Conservation (phyloP, 2,113 vertebrate species). For the Spizaetus ornatus region DNA sequence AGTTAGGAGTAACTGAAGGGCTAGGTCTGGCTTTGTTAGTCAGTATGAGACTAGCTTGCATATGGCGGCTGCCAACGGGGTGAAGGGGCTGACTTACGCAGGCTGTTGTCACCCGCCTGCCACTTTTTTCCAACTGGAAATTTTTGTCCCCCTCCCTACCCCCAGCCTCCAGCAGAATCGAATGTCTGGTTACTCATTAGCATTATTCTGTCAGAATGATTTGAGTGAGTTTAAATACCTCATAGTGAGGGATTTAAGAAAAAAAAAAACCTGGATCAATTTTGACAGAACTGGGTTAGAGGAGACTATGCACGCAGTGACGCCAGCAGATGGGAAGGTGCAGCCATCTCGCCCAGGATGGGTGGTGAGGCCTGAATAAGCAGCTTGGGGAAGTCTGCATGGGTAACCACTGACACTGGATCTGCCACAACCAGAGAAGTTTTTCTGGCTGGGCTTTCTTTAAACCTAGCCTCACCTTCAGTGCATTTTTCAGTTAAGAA, state of each 20-base stretch:
- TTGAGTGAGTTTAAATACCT: not conserved
- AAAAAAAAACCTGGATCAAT: not conserved
- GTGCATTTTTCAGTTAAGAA: not conserved
- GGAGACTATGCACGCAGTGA: not conserved
- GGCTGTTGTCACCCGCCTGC: not conserved
- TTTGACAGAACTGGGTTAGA: not conserved
- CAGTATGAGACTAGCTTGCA: not conserved
- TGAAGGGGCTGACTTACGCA: not conserved
- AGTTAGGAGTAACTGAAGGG: not conserved
- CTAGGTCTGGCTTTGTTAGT: not conserved
- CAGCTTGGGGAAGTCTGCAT: not conserved
- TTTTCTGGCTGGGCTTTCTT: not conserved
- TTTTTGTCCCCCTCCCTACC: not conserved
- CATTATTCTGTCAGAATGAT: not conserved
- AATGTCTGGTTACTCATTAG: constrained; percentile 1
- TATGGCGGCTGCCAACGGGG: not conserved
- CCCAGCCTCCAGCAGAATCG: not conserved
- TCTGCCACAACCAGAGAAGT: not conserved
- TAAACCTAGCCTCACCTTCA: not conserved
- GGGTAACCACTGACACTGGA: not conserved
- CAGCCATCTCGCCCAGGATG: not conserved
- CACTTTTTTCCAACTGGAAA: not conserved
- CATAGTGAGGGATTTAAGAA: not conserved
- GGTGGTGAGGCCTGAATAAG: not conserved
- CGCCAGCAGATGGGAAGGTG: not conserved